Conservation (phyloP, 2,888 invertebrate genomes). For the Oscheius sp. region DNA sequence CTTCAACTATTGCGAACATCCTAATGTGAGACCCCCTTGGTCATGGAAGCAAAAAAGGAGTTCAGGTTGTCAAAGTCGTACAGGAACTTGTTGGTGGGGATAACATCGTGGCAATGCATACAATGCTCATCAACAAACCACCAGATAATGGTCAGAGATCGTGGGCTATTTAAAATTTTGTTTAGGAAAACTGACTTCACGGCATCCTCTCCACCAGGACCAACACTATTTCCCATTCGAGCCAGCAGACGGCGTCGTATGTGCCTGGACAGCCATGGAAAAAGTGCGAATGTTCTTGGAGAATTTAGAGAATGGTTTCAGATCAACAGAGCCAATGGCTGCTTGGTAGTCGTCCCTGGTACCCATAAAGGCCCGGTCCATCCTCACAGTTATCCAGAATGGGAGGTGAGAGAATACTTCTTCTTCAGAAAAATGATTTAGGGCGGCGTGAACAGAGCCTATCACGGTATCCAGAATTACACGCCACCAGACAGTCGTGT, state of each 20-base stretch:
- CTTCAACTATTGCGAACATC: constrained; percentile 80
- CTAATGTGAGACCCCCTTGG: constrained; percentile 74
- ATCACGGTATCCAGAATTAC: constrained; percentile 80
- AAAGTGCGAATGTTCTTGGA: constrained; percentile 75
- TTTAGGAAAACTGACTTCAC: constrained; percentile 73
- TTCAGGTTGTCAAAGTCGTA: constrained; percentile 80
- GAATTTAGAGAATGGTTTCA: constrained; percentile 4
- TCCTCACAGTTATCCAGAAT: constrained; percentile 82
- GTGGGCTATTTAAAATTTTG: too few species aligned
- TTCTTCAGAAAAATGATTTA: not conserved
- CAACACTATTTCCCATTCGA: constrained; percentile 90
- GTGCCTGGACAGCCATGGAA: constrained; percentile 90
- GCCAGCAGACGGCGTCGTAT: constrained; percentile 84
- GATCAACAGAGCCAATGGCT: constrained; percentile 81
- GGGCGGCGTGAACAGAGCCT: constrained; percentile 80
- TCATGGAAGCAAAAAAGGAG: not conserved
- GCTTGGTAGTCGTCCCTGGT: constrained; percentile 84
- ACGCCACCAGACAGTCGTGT: constrained; percentile 76
- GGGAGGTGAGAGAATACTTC: constrained; percentile 74
- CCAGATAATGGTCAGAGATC: constrained; percentile 79
- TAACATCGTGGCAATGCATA: constrained; percentile 80
- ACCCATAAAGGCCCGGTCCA: constrained; percentile 80
- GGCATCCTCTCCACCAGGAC: constrained; percentile 80
- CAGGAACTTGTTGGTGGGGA: constrained; percentile 80
- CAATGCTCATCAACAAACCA: constrained; percentile 90